Evolutionary conservation across 2,113 vertebrate genomes (phyloP).

Genomic region (Neogale vison): DNA sequence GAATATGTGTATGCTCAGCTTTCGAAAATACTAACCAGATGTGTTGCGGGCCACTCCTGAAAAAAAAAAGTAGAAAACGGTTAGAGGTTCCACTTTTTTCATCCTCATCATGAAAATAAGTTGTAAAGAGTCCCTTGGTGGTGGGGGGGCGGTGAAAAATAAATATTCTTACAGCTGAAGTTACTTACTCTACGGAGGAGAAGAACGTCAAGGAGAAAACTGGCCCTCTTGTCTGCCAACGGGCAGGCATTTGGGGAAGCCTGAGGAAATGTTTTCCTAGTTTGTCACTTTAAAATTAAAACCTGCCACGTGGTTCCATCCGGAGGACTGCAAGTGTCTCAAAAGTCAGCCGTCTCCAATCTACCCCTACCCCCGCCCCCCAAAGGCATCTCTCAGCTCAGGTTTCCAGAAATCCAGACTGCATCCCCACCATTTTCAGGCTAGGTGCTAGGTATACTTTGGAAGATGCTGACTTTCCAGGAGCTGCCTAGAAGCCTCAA

Average conservation of each 20-base stretch:
- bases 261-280: not conserved
- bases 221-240: not conserved
- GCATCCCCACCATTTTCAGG: not conserved
- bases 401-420: not conserved
- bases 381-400: not conserved
- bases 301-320: not conserved
- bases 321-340: not conserved
- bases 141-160: not conserved
- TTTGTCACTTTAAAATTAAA: slow-evolving; percentile 22
- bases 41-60: not conserved
- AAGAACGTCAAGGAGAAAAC: not conserved
- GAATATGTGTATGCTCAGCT: not conserved
- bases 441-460: not conserved
- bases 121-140: not conserved
- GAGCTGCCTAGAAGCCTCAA: not conserved
- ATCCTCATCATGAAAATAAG: slow-evolving; percentile 8
- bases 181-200: not conserved
- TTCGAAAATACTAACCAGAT: slow-evolving; percentile 36
- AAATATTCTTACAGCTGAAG: slow-evolving; percentile 39
- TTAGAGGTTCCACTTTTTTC: not conserved
- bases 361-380: rapidly evolving
- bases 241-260: not conserved
- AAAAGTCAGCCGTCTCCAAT: not conserved
- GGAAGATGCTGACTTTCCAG: not conserved
- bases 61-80: not conserved